Percentiles rank a stretch among this genome's conserved stretches.
phyloP scores from a whole-genome alignment of 2,797 vertebrate species.

The Smutsia temminckii region DNA sequence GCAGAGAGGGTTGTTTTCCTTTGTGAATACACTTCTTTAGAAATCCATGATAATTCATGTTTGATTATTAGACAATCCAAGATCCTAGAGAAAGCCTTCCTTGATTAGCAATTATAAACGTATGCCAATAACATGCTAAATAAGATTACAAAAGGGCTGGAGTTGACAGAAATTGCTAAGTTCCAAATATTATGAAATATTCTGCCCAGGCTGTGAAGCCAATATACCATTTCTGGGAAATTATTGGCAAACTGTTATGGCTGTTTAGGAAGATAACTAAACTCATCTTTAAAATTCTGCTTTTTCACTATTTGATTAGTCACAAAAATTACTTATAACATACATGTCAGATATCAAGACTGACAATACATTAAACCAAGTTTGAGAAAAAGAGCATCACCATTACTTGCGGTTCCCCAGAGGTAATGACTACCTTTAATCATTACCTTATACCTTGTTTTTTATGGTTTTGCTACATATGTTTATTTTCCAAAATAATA shows the following conservation, averaged over 20 bases:
- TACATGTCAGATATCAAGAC: not conserved
- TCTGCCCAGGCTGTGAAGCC: not conserved
- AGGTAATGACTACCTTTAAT: not conserved
- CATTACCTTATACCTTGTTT: not conserved
- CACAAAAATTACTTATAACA: constrained; percentile 1
- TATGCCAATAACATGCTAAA: not conserved
- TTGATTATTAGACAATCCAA: not conserved
- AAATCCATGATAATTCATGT: not conserved
- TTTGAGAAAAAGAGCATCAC: not conserved
- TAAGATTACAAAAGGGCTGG: not conserved
- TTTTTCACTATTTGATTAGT: not conserved
- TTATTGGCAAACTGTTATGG: not conserved
- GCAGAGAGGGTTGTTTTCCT: not conserved
- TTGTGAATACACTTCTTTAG: not conserved
- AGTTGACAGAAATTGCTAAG: not conserved
- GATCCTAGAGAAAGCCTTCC: constrained; percentile 4
- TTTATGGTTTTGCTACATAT: not conserved
- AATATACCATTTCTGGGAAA: not conserved
- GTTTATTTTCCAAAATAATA: constrained; percentile 28
- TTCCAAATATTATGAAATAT: constrained; percentile 39
- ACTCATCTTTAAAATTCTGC: not conserved
- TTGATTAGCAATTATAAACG: not conserved
- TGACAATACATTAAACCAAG: not conserved
- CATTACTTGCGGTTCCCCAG: not conserved
- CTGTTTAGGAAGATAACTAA: not conserved